phyloP scores from a whole-genome alignment of 2,113 vertebrate genomes.

The Suncus etruscus region DNA sequence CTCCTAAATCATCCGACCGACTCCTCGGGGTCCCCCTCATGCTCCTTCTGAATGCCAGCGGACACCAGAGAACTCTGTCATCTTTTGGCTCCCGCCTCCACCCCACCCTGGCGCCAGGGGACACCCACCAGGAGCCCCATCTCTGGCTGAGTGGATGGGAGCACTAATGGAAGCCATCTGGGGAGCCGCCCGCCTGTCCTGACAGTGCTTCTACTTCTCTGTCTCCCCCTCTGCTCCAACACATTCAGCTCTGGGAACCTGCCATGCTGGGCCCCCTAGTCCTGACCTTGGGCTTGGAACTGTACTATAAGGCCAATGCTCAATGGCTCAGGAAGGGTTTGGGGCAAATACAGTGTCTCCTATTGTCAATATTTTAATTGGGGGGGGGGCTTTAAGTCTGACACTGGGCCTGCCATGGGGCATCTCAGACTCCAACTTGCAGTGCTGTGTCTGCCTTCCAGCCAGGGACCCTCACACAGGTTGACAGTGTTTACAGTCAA shows the following conservation, averaged over 20 bases:
- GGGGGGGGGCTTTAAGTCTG: neutral
- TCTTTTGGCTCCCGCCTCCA: constrained; percentile 61
- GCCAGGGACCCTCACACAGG: too few species aligned
- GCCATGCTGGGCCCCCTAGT: constrained; percentile 64
- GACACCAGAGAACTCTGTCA: constrained; percentile 63
- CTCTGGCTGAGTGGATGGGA: constrained; percentile 12
- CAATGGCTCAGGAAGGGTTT: neutral
- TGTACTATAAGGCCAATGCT: constrained; percentile 7
- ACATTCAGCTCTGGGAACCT: constrained; percentile 57
- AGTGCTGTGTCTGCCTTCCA: too few species aligned
- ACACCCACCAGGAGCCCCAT: constrained; percentile 69
- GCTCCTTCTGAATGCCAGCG: neutral
- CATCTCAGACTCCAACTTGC: neutral
- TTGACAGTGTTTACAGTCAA: too few species aligned
- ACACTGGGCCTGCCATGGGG: neutral
- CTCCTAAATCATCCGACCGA: constrained; percentile 64
- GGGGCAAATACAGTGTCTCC: neutral
- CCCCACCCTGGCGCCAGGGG: constrained; percentile 64
- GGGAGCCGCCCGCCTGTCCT: constrained; percentile 14
- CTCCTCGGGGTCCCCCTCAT: constrained; percentile 17
- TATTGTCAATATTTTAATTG: too few species aligned
- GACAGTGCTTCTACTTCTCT: constrained; percentile 46
- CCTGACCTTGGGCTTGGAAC: neutral
- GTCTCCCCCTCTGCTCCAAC: neutral
- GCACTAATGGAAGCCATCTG: constrained; percentile 80